phyloP scores from a whole-genome alignment of 2,797 vertebrate genomes.

The Amblyraja radiata region DNA sequence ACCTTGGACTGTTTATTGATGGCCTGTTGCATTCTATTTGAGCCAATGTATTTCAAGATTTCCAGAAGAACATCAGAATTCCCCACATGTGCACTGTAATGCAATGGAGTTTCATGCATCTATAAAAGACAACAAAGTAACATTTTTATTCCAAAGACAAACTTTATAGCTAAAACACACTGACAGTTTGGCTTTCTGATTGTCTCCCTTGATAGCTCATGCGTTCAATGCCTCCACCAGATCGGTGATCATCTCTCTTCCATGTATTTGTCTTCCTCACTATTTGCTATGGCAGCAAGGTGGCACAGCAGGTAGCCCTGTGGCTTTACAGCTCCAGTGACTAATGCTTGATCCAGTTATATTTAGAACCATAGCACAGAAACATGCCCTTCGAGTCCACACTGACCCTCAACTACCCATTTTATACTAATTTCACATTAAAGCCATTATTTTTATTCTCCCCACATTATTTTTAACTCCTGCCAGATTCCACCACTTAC shows the following conservation, averaged over 20 bases:
- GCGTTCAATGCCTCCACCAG: not conserved
- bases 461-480: too few relatives aligned
- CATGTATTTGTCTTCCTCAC: not conserved
- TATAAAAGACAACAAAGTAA: slow-evolving; percentile 10
- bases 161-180: not conserved
- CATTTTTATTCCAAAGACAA: not conserved
- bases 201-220: not conserved
- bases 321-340: too few relatives aligned
- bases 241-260: not conserved
- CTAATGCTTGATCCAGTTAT: too few relatives aligned
- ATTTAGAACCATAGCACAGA: too few relatives aligned
- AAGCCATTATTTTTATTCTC: too few relatives aligned
- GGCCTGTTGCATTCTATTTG: slow-evolving; percentile 41
- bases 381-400: too few relatives aligned
- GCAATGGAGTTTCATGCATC: slow-evolving; percentile 46
- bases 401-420: too few relatives aligned
- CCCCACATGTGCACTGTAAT: slow-evolving; percentile 47
- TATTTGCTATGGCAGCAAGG: too few relatives aligned
- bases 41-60: slow-evolving; percentile 44
- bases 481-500: too few relatives aligned
- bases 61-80: slow-evolving; percentile 45
- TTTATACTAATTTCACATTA: too few relatives aligned
- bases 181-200: too few relatives aligned
- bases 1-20: slow-evolving; percentile 52
- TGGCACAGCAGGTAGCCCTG: too few relatives aligned